Evolutionary conservation across 2,888 invertebrate genomes (phyloP).

Genomic region (Hemistola chrysoprasaria): DNA sequence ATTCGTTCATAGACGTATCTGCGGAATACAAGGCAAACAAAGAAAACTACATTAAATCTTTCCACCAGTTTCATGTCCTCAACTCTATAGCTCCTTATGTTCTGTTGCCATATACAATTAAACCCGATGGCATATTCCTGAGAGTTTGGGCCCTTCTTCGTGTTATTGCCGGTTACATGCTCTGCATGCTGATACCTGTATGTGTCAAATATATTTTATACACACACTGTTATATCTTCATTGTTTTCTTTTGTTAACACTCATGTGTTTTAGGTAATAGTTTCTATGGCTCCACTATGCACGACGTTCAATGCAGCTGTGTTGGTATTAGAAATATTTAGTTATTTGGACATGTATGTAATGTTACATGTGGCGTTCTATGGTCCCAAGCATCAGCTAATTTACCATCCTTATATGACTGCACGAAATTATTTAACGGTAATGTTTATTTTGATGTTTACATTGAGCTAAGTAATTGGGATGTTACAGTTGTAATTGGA

Average conservation of each 20-base stretch:
- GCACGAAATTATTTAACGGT: constrained; percentile 72
- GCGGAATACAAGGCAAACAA: constrained; percentile 50
- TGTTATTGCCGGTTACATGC: constrained; percentile 51
- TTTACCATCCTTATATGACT: constrained; percentile 79
- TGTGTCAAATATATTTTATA: too few species aligned
- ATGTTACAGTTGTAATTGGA: constrained; percentile 16
- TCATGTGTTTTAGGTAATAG: constrained; percentile 52
- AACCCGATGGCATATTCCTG: constrained; percentile 66
- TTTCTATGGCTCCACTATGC: constrained; percentile 65
- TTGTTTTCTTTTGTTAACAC: too few species aligned
- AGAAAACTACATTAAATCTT: constrained; percentile 60
- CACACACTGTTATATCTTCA: too few species aligned
- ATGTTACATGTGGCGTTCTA: constrained; percentile 79
- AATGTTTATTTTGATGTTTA: too few species aligned
- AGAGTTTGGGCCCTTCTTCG: constrained; percentile 62
- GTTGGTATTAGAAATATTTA: constrained; percentile 61
- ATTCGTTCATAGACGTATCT: constrained; percentile 65
- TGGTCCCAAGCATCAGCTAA: constrained; percentile 69
- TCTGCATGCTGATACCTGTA: constrained; percentile 67
- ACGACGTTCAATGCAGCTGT: constrained; percentile 51
- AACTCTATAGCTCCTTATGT: constrained; percentile 59
- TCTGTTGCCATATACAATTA: constrained; percentile 61
- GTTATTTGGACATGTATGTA: constrained; percentile 73
- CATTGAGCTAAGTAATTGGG: too few species aligned
- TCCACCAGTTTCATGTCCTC: constrained; percentile 51